Evolutionary conservation across 2,797 vertebrate species (phyloP).

Genomic region (Sardinella longiceps): DNA sequence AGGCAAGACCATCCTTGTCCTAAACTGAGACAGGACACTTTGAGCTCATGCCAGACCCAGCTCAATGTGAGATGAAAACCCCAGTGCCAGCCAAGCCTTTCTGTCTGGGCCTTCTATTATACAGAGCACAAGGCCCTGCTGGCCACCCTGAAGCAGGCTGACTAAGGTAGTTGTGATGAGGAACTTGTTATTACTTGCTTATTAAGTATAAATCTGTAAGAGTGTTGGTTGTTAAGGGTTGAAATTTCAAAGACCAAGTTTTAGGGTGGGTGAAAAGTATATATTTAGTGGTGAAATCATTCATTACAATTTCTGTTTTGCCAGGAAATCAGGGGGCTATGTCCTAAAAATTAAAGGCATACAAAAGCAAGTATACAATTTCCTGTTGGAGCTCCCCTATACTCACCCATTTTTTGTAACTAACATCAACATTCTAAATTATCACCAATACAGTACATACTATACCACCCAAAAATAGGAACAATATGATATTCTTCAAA

Average conservation of each 20-base stretch:
- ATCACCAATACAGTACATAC: no score
- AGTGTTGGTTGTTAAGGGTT: background rate
- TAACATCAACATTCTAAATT: no score
- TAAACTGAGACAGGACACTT: background rate
- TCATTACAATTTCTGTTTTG: background rate
- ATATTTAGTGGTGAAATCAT: constrained; percentile 4
- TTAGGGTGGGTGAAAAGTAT: background rate
- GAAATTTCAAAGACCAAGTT: background rate
- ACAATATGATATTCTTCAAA: no score
- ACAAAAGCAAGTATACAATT: no score
- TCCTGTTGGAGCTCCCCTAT: no score
- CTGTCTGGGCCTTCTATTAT: background rate
- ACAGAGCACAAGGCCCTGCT: background rate
- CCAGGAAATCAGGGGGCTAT: background rate
- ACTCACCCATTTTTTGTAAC: no score
- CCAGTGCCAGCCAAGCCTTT: background rate
- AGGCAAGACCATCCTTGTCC: background rate
- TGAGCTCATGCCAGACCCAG: constrained; percentile 9
- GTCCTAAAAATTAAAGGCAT: background rate
- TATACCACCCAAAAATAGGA: no score
- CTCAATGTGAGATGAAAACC: background rate
- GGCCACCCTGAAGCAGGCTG: constrained; percentile 7
- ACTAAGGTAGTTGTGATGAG: background rate
- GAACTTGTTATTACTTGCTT: constrained; percentile 14
- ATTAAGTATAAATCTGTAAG: background rate